Evolutionary conservation across 2,888 invertebrate species (phyloP), one percentile per base, ranked within the genome.

Genomic region (Nyleta sp.): DNA sequence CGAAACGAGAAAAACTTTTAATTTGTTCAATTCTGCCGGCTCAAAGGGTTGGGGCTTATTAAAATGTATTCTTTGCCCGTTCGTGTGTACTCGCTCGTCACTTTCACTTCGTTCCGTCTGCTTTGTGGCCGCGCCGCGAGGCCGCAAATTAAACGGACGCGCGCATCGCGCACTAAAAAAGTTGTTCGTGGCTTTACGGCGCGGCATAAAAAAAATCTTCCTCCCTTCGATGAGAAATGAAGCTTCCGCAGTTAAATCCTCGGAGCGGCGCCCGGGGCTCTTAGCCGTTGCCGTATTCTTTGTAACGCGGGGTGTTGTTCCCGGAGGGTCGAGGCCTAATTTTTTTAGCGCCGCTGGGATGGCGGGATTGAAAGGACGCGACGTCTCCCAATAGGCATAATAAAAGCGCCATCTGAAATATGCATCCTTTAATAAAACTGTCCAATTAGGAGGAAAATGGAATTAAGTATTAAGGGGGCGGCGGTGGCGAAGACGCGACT

Each of bases 331-430:
- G 85, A 87, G 86, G 87, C 85, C 88, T 89, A 89, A 90, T 90
- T 90, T 89, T 88, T 88, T 83, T 44, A 15, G 81, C 83, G 42
- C 62, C 70, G 59, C 28, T 57, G 62, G 70, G 70, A 71, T 28
- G 38, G 50, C 60, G 75, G 71, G 75, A 80, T 53, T 59, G 68
- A 62, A 73, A 60, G 28, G 24, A 24, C 42, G 52, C 81, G 83
- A 83, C 83, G 84, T 89, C n/a, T n/a, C 88, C 87, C 89, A 86
- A 88, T 88, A 87, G 88, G 88, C 87, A 84, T 90, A 88, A 91
- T 90, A 89, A 91, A 90, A 91, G 86, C 85, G 85, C 87, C 89
- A 88, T 88, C 87, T 90, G 88, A 90, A 91, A 90, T 91, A 90
- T 90, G 90, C 89, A 90, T 89, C 87, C 87, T 88, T 88, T 90